phyloP scores from a whole-genome alignment of 2,888 invertebrate species.

The Apomyelois bistriatella region DNA sequence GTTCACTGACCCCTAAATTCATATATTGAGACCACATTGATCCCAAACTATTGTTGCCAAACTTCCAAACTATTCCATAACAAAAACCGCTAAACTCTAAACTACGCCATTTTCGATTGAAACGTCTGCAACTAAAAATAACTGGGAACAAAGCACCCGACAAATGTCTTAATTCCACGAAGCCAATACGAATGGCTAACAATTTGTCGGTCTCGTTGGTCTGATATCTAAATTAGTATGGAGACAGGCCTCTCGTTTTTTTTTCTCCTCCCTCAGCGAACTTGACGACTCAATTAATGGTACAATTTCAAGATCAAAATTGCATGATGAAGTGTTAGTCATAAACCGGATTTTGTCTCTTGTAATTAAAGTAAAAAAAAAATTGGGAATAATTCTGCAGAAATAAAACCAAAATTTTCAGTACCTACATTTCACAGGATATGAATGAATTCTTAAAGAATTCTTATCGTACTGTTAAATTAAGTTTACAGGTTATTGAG shows the following conservation, averaged over 20 bases:
- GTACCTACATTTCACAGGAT: too few species aligned
- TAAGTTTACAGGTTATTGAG: background rate
- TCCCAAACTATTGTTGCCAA: constrained; percentile 32
- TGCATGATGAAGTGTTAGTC: constrained; percentile 24
- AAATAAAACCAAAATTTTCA: too few species aligned
- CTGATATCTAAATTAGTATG: constrained; percentile 76
- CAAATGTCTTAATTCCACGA: constrained; percentile 56
- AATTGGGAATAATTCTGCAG: too few species aligned
- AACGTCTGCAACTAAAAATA: constrained; percentile 34
- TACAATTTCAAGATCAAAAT: constrained; percentile 68
- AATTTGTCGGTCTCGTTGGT: constrained; percentile 70
- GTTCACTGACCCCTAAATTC: constrained; percentile 26
- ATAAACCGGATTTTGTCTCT: background rate
- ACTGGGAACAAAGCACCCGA: constrained; percentile 29
- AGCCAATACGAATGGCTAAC: constrained; percentile 59
- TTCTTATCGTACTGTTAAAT: background rate
- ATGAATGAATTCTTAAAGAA: background rate
- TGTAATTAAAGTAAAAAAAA: background rate
- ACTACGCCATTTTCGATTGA: constrained; percentile 39
- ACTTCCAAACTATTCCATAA: constrained; percentile 45
- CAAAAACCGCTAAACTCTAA: constrained; percentile 49
- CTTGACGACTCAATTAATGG: constrained; percentile 73
- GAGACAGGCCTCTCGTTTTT: constrained; percentile 58
- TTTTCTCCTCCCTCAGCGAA: constrained; percentile 46
- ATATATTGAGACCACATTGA: constrained; percentile 34